phyloP scores from a whole-genome alignment of 2,888 invertebrate species.

The Latrodectus elegans region DNA sequence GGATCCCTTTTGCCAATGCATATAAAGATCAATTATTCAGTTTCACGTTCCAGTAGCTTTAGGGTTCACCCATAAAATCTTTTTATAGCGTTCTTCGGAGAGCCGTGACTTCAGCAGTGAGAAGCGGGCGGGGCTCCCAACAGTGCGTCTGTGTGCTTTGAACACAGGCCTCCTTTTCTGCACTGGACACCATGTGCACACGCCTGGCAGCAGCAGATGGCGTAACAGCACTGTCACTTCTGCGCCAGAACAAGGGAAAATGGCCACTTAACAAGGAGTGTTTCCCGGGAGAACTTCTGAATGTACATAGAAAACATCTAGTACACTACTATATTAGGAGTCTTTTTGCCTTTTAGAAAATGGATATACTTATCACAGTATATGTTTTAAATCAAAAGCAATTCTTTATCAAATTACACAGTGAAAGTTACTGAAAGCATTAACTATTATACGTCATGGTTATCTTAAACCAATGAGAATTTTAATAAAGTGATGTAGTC shows the following conservation, averaged over 20 bases:
- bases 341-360: too few species aligned
- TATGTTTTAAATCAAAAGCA: too few species aligned
- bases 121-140: constrained; percentile 1
- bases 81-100: constrained; percentile 50
- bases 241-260: background rate
- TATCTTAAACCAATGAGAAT: too few species aligned
- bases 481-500: too few species aligned
- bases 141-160: background rate
- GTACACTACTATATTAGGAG: too few species aligned
- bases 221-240: constrained; percentile 5
- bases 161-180: background rate
- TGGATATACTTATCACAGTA: too few species aligned
- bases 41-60: constrained; percentile 68
- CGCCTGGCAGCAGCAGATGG: constrained; percentile 48
- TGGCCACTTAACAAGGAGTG: background rate
- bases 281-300: too few species aligned
- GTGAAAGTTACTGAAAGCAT: too few species aligned
- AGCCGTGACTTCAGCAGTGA: constrained; percentile 56
- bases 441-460: too few species aligned
- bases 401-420: too few species aligned
- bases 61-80: constrained; percentile 56
- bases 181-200: background rate
- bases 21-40: constrained; percentile 68
- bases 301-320: too few species aligned
- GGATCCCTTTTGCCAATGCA: constrained; percentile 24